Percentiles rank a stretch among this genome's conserved stretches.
These are phyloP conservation scores for Phorcus lineatus DNA, from an alignment of 2,888 invertebrate species.

Conservation along the genomic window DNA sequence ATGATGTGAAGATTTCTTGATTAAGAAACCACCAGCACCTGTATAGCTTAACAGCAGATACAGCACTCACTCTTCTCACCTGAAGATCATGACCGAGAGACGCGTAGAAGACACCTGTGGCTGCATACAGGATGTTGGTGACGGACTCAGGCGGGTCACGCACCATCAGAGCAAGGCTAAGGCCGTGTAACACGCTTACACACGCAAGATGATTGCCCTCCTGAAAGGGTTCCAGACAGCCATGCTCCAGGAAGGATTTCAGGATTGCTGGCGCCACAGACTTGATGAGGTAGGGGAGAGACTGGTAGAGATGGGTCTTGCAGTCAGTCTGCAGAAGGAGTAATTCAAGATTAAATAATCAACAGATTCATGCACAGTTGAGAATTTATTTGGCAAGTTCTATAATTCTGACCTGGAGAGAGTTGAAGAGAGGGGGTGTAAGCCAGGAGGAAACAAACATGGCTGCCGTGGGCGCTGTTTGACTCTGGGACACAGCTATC, in stretches of 20 bases:
- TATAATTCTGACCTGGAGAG: constrained; percentile 57
- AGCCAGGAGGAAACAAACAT: constrained; percentile 69
- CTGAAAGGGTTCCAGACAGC: constrained; percentile 38
- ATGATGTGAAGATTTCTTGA: too few relatives aligned
- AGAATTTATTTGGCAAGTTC: too few relatives aligned
- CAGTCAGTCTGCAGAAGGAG: constrained; percentile 42
- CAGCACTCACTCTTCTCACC: constrained; percentile 34
- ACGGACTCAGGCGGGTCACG: constrained; percentile 67
- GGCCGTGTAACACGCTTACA: constrained; percentile 50
- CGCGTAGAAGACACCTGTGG: constrained; percentile 49
- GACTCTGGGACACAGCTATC: constrained; percentile 60
- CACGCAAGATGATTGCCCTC: background rate
- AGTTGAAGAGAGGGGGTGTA: constrained; percentile 60
- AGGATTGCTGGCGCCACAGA: constrained; percentile 46
- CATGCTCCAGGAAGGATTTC: constrained; percentile 49
- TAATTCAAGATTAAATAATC: too few relatives aligned
- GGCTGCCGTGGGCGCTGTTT: constrained; percentile 60
- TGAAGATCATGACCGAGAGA: constrained; percentile 40
- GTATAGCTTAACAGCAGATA: too few relatives aligned
- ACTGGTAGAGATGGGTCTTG: constrained; percentile 39
- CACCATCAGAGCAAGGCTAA: constrained; percentile 59
- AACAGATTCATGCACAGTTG: too few relatives aligned
- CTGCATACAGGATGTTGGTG: constrained; percentile 50
- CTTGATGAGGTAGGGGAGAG: constrained; percentile 49
- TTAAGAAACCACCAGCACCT: too few relatives aligned